Base-by-base conservation (phyloP, 2,888 invertebrate genomes). In the Taphrorychus bicolor region DNA sequence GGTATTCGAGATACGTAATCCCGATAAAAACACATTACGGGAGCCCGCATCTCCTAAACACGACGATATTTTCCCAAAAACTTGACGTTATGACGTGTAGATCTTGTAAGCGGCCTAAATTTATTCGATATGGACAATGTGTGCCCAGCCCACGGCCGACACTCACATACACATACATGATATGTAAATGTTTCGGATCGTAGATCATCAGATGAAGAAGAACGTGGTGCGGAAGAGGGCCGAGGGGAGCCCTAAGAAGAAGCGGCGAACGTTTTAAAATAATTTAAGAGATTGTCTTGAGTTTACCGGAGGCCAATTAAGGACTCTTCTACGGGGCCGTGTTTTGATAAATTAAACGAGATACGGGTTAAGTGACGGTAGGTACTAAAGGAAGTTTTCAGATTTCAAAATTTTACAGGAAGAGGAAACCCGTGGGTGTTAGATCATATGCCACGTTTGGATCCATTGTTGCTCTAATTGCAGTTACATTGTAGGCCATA, bases 11-110 rank as follows among this genome's bases (percentile, higher is more conserved):
- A 45, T 45, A 17, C 14, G 14, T 5, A 7, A 16, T 17, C 5
- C 7, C 45, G 45, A 45, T 51, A 51, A 21, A 51, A 51, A n/a
- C 18, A 1, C n/a, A 16, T 19, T 51, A 51, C 51, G 21, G 51
- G 2, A 51, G 51, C 51, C n/a, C 7, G 19, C 19, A 17, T 9
- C 51, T n/a, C 7, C 16, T 54, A 41, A 63, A 63, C 57, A 51
- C 49, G 57, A 41, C 57, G 16, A 63, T 63, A 63, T 63, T 57
- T 63, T 63, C 57, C 32, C 17, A 51, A 63, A 63, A 56, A 63
- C 63, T 51, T 63, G 63, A 63, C 63, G 16, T 57, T 51, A 63
- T 41, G 57, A 48, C 63, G 21, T 51, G 56, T 57, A 49, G 21
- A 16, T 16, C 48, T 48, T 49, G 63, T 63, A 57, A 57, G 51